Percentiles rank a stretch among this genome's conserved stretches.
These are phyloP conservation scores for Ctenopoma kingsleyae DNA, from an alignment of 2,797 vertebrate species.

Conservation along the genomic window DNA sequence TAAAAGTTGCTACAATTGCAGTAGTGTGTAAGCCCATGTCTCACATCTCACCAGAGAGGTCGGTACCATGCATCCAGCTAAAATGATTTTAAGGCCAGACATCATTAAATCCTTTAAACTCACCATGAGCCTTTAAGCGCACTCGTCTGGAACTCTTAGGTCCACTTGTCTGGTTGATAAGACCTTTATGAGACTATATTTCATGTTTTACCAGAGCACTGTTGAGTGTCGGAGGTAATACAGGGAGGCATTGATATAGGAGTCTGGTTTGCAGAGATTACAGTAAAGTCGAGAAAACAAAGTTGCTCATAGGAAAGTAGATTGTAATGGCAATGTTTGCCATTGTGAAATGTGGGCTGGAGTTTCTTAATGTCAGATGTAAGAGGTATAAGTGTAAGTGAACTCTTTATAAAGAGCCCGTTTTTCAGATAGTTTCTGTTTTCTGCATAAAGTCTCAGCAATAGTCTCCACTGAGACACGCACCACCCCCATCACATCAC, in stretches of 20 bases:
- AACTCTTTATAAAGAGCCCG: neutral
- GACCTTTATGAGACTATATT: slow-evolving; percentile 69
- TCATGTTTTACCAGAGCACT: slow-evolving; percentile 64
- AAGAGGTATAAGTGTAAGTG: neutral
- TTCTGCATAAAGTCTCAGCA: neutral
- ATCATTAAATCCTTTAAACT: slow-evolving; percentile 65
- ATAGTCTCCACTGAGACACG: neutral
- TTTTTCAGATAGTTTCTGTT: neutral
- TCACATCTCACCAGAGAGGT: slow-evolving; percentile 38
- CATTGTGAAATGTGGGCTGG: slow-evolving; percentile 7
- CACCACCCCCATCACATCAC: too few relatives aligned
- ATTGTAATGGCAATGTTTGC: slow-evolving; percentile 31
- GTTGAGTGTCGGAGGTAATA: slow-evolving; percentile 61
- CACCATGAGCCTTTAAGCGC: slow-evolving; percentile 56
- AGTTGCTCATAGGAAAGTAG: slow-evolving; percentile 47
- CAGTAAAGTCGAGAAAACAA: slow-evolving; percentile 45
- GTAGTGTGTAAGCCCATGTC: slow-evolving; percentile 16
- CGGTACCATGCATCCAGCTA: slow-evolving; percentile 11
- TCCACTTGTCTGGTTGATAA: slow-evolving; percentile 68
- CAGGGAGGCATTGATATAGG: slow-evolving; percentile 64
- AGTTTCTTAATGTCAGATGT: slow-evolving; percentile 1
- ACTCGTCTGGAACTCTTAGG: slow-evolving; percentile 64
- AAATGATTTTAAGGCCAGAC: slow-evolving; percentile 56
- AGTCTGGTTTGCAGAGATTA: slow-evolving; percentile 66
- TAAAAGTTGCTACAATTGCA: neutral